A percentile compares a stretch with the other conserved stretches of the same genome.
Conservation (phyloP, 2,113 vertebrate genomes). For the Numida meleagris region DNA sequence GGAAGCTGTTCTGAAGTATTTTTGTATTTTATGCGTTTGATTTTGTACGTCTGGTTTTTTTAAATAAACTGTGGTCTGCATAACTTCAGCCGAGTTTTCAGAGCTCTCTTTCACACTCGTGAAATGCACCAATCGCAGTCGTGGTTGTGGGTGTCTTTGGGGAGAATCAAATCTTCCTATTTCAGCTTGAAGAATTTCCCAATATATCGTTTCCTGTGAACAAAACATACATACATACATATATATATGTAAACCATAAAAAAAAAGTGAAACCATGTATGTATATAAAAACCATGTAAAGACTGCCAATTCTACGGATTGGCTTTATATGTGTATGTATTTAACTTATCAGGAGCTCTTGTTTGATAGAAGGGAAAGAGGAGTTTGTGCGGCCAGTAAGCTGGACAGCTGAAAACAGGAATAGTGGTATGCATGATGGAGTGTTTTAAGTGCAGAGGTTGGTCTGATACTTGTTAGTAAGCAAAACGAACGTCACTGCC, state of each 20-base stretch:
- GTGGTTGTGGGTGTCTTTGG: not conserved
- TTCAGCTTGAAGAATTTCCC: not conserved
- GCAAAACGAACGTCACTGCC: not conserved
- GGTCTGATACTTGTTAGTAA: not conserved
- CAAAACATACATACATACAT: not conserved
- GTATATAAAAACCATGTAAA: not conserved
- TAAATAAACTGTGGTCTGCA: constrained; percentile 31
- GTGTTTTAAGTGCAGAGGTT: not conserved
- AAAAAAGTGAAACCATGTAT: not conserved
- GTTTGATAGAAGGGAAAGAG: not conserved
- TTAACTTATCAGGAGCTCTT: not conserved
- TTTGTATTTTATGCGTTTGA: not conserved
- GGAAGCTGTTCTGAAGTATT: not conserved
- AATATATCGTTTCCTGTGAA: not conserved
- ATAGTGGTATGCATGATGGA: accelerated
- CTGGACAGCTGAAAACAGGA: not conserved
- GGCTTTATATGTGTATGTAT: not conserved
- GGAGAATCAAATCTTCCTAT: not conserved
- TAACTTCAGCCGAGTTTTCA: not conserved
- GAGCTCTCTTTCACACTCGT: not conserved
- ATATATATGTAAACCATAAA: not conserved
- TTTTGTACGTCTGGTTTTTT: not conserved
- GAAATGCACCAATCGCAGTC: not conserved
- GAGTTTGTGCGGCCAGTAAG: not conserved
- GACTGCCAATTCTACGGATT: not conserved